Conservation (phyloP, 2,888 invertebrate species). For the Parnassius smintheus region DNA sequence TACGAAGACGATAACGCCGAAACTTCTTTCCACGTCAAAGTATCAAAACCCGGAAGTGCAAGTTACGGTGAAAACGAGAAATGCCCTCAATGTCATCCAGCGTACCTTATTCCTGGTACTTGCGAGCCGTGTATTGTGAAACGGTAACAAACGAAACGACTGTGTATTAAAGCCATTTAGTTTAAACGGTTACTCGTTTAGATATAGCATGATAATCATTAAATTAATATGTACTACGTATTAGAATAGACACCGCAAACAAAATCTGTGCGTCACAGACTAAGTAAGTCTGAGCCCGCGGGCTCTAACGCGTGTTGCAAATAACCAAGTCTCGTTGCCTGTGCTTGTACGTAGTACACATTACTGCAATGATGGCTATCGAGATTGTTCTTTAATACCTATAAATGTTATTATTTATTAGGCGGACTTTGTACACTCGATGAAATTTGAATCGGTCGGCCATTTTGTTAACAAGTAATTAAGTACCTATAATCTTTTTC, state of each 20-base stretch:
- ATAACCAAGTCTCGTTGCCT: too few species aligned
- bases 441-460: not conserved
- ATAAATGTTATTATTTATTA: not conserved
- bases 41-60: slow-evolving; percentile 65
- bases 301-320: too few species aligned
- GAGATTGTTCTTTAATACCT: too few species aligned
- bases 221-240: not conserved
- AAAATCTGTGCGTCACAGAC: too few species aligned
- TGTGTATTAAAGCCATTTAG: slow-evolving; percentile 11
- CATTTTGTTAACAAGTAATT: not conserved
- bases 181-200: slow-evolving; percentile 14
- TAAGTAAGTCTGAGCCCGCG: too few species aligned
- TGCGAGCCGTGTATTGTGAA: slow-evolving; percentile 84
- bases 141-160: slow-evolving; percentile 49
- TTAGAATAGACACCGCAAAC: too few species aligned
- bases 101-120: slow-evolving; percentile 82
- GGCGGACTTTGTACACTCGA: slow-evolving; percentile 1
- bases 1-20: slow-evolving; percentile 78
- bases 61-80: slow-evolving; percentile 82
- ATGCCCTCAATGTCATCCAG: slow-evolving; percentile 84
- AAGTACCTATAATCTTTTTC: too few species aligned
- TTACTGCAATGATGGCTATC: too few species aligned
- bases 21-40: slow-evolving; percentile 82
- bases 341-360: too few species aligned
- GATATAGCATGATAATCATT: slow-evolving; percentile 4